Evolutionary conservation across 2,888 invertebrate genomes (phyloP).

Genomic region (Pachydiplax longipennis): DNA sequence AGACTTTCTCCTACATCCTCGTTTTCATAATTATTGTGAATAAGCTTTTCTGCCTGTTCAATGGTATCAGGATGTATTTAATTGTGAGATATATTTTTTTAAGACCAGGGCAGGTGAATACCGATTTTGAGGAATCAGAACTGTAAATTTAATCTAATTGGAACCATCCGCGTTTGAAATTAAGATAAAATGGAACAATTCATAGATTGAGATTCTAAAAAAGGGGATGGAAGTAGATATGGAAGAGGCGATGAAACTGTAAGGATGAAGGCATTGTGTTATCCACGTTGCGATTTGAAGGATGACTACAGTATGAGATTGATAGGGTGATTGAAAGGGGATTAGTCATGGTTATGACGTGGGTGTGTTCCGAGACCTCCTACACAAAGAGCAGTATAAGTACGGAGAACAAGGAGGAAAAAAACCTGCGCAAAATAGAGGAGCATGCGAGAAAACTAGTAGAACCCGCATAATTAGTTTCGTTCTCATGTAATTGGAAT

Average conservation of each 20-base stretch:
- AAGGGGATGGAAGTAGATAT: neutral
- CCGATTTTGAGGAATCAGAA: too few relatives aligned
- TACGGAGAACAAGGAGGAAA: neutral
- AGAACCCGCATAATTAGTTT: neutral
- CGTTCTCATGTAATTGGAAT: neutral
- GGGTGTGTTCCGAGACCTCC: neutral
- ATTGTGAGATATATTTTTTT: too few relatives aligned
- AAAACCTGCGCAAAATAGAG: neutral
- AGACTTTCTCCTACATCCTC: too few relatives aligned
- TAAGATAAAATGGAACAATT: too few relatives aligned
- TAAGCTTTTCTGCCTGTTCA: too few relatives aligned
- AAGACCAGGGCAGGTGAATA: too few relatives aligned
- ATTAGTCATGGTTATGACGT: conserved; percentile 29
- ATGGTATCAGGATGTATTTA: too few relatives aligned
- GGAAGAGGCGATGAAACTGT: neutral
- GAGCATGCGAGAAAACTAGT: neutral
- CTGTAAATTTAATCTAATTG: too few relatives aligned
- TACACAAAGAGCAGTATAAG: neutral
- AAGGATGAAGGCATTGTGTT: neutral
- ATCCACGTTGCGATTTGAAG: conserved; percentile 15
- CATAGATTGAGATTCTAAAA: too few relatives aligned
- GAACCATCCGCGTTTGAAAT: too few relatives aligned
- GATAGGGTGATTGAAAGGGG: conserved; percentile 10
- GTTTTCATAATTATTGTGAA: too few relatives aligned
- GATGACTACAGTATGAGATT: neutral